These are phyloP conservation scores for Drosophila kokeensis DNA, from an alignment of 2,888 invertebrate species.

Conservation along the genomic window DNA sequence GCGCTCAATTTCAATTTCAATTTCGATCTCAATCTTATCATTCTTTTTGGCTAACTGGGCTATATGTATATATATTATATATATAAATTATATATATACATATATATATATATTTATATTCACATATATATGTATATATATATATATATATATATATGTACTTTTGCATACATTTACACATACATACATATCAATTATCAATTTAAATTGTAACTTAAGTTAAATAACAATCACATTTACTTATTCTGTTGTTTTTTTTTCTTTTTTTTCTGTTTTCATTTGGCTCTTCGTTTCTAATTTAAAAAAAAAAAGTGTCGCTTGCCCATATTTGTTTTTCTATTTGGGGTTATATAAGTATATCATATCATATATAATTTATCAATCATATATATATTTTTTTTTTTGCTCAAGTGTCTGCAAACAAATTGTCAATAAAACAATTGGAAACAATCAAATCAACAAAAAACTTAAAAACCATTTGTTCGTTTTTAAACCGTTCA, in stretches of 20 bases:
- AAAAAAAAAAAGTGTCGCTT: conserved; percentile 53
- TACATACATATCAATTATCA: conserved; percentile 56
- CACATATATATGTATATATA: conserved; percentile 13
- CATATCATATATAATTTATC: conserved; percentile 20
- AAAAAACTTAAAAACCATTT: conserved; percentile 51
- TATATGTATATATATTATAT: conserved; percentile 24
- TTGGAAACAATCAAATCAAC: conserved; percentile 61
- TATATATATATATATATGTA: conserved; percentile 22
- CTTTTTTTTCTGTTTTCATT: conserved; percentile 20
- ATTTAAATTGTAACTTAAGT: conserved; percentile 79
- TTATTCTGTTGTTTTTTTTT: conserved; percentile 64
- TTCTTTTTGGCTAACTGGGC: conserved; percentile 58
- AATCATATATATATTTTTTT: conserved; percentile 7
- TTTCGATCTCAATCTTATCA: conserved; percentile 19
- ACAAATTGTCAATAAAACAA: conserved; percentile 77
- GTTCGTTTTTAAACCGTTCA: conserved; percentile 28
- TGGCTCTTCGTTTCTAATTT: conserved; percentile 25
- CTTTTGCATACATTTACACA: conserved; percentile 59
- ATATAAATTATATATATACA: conserved; percentile 19
- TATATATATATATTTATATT: conserved; percentile 40
- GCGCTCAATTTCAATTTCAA: conserved; percentile 7
- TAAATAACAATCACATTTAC: conserved; percentile 84
- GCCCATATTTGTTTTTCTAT: conserved; percentile 48
- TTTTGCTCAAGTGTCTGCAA: conserved; percentile 27
- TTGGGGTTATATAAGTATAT: conserved; percentile 54